A percentile compares a stretch with the other conserved stretches of the same genome.
phyloP scores from a whole-genome alignment of 2,797 vertebrate species.

The Pyrocephalus nanus region DNA sequence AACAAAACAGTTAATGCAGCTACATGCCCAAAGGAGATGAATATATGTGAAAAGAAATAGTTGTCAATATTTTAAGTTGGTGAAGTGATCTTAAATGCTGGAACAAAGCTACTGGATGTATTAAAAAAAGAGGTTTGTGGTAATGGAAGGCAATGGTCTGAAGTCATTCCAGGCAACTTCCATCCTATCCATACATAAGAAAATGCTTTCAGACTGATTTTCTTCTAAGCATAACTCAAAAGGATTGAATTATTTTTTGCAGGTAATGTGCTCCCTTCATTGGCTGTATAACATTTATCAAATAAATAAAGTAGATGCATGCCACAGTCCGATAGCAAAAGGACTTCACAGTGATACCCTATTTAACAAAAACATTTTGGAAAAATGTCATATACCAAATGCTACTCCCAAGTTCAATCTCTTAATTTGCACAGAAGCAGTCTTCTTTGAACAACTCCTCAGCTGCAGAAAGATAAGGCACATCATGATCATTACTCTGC shows the following conservation, averaged over 20 bases:
- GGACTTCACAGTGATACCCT: neutral
- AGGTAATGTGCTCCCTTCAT: neutral
- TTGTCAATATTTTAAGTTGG: neutral
- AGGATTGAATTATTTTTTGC: neutral
- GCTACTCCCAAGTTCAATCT: constrained; percentile 44
- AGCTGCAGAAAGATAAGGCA: neutral
- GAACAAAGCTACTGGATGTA: neutral
- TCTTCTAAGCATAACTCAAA: neutral
- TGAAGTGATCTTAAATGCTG: neutral
- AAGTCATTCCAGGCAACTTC: neutral
- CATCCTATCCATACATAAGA: neutral
- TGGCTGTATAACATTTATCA: neutral
- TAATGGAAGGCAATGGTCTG: neutral
- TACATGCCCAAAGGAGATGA: accelerated
- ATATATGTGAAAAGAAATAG: neutral
- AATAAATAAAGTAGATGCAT: neutral
- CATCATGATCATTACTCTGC: neutral
- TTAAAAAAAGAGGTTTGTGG: neutral
- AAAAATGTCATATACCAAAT: constrained; percentile 79
- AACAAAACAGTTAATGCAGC: neutral
- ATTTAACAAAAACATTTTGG: constrained; percentile 75
- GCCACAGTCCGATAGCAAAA: neutral
- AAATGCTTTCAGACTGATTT: neutral
- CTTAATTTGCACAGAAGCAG: neutral
- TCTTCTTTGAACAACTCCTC: neutral